phyloP scores from a whole-genome alignment of 2,113 vertebrate species.

The Aplodontia rufa region DNA sequence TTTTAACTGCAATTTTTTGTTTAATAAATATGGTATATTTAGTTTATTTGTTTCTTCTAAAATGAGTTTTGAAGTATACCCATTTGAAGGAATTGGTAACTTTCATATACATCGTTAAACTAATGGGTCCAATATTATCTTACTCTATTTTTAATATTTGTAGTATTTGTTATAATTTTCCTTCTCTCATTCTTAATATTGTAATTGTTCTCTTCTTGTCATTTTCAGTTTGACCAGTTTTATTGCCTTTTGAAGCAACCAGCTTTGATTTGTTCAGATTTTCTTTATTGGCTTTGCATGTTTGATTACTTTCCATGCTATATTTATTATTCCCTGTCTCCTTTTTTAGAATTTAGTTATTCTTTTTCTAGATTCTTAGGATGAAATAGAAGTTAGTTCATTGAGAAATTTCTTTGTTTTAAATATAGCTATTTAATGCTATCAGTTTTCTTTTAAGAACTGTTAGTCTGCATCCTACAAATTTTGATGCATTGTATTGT shows the following conservation, averaged over 20 bases:
- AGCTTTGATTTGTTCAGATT: background rate
- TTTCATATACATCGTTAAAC: background rate
- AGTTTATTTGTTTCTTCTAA: background rate
- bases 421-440: too few relatives aligned
- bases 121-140: background rate
- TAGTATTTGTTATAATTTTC: background rate
- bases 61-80: background rate
- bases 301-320: background rate
- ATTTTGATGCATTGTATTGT: background rate
- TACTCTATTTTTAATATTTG: background rate
- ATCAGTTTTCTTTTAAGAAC: background rate
- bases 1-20: background rate
- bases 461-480: background rate
- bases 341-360: background rate
- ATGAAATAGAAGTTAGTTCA: background rate
- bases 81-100: background rate
- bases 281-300: background rate
- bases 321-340: background rate
- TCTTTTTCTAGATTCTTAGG: background rate
- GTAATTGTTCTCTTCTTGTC: background rate
- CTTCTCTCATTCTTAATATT: background rate
- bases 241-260: too few relatives aligned
- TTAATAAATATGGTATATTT: background rate
- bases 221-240: background rate
- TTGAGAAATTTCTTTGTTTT: background rate